Base-by-base conservation (phyloP, 2,113 vertebrate species). In the Myotis yumanensis region DNA sequence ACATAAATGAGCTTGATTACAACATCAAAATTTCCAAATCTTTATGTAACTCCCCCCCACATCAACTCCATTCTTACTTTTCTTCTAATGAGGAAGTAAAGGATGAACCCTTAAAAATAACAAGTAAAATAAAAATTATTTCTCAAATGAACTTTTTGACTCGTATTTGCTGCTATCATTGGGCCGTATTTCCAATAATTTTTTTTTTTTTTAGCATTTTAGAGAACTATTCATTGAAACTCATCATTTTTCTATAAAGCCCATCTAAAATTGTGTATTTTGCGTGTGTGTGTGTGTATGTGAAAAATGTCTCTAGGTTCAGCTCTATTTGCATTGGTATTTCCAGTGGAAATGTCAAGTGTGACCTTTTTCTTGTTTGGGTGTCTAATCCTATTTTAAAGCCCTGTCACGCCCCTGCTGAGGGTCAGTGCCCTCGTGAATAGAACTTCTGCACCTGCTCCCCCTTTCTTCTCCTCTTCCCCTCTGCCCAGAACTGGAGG, bases 371-470 rank as follows among this genome's bases (percentile, higher is more conserved):
- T 90, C 98, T 98, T 98, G 98, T 98, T 94, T 14, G 97, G 96
- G 97, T 98, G 98, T 98, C 96, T 98, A 98, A 98, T 99, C 98
- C 97, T 97, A 98, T 98, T 98, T 98, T 97, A 97, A 98, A 98
- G 98, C 97, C 97, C 96, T 97, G 98, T 98, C 97, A 89, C 96
- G 96, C 98, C 98, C 97, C 97, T 86, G 96, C 59, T 35, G 98
- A 98, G 97, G 98, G 98, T 98, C 98, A 96, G 96, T 8, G 89
- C 2, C 35, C 97, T 97, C 28, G 43, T 96, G 98, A 98, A 98
- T 95, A 91, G 96, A 96, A 94, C 93, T 81, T 37, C 94, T 28
- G 95, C 98, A 98, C 97, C 98, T 98, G 98, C 98, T 96, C 71
- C 94, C 93, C 92, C 71, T 81, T 97, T 95, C 94, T 0, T n/a